Base-by-base conservation (phyloP, 2,888 invertebrate genomes). In the Agriopis leucophaearia region DNA sequence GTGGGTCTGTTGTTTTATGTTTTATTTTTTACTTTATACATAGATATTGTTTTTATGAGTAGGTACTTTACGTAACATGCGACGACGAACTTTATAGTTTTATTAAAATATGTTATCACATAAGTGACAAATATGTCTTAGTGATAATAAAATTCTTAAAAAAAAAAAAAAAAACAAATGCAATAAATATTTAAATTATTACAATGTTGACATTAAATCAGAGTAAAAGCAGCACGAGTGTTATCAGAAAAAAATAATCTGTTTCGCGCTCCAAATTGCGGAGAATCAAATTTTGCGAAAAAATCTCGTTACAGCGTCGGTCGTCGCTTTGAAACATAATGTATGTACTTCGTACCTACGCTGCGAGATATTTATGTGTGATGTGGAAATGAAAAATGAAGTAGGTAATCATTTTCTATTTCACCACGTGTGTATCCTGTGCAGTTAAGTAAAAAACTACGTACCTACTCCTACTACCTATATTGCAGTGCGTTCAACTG, bases 221-320 rank as follows among this genome's bases (percentile, higher is more conserved):
- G 67, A 77, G 78, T 76, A 44, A 82, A 84, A 67, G 60, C 50
- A 27, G 16, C 40, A 40, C 42, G 48, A 57, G 57, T 47, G 44
- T 35, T 66, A 61, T 60, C 65, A 51, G 38, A 54, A 81, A 84
- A 86, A 85, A 85, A 86, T 85, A 83, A 88, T 87, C 85, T 76
- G 83, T 88, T 84, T 74, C 85, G 73, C 74, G 77, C 73, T 81
- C 78, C 80, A 90, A 88, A 89, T 88, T 88, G 88, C 81, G 79
- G 83, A 69, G 80, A 89, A 90, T 90, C 87, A 88, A 89, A 90
- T 90, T 89, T 88, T 87, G 83, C 73, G 81, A 85, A 88, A 89
- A 89, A 88, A 86, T 58, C 84, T 88, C 85, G 87, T 89, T 90
- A 89, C 81, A 69, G 74, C 80, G 78, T 80, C 83, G 82, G 72